Conservation (phyloP, 1,140 invertebrate genomes). For the Ridgeia piscesae region DNA sequence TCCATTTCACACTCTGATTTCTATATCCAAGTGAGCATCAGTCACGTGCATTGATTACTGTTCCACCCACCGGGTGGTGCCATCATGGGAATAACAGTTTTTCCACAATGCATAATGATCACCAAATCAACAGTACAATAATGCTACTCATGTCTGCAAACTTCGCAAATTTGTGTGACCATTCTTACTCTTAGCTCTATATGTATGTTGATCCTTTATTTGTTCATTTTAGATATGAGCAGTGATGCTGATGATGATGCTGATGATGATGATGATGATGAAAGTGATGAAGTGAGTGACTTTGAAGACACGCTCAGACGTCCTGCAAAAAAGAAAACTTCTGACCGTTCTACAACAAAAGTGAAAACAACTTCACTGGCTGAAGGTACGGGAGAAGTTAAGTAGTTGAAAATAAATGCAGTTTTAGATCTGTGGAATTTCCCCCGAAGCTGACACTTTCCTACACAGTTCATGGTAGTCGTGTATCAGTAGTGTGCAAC, state of each 20-base stretch:
- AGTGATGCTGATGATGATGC: neutral
- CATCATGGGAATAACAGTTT: too few relatives aligned
- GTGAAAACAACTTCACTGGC: neutral
- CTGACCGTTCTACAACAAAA: neutral
- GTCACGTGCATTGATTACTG: too few relatives aligned
- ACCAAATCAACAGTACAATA: too few relatives aligned
- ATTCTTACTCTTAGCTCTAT: neutral
- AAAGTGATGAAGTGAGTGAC: neutral
- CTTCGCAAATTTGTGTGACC: too few relatives aligned
- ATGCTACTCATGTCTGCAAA: too few relatives aligned
- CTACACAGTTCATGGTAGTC: neutral
- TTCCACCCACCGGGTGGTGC: too few relatives aligned
- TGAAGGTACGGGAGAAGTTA: neutral
- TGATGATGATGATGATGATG: neutral
- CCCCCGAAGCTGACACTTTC: neutral
- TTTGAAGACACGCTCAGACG: neutral
- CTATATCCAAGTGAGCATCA: too few relatives aligned
- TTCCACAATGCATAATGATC: too few relatives aligned
- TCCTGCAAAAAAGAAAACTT: neutral
- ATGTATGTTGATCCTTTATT: neutral
- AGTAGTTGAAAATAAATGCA: neutral
- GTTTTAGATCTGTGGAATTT: neutral
- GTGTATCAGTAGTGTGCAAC: neutral
- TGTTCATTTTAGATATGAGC: neutral
- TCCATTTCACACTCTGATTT: too few relatives aligned